Base-by-base conservation (phyloP, 2,888 invertebrate species). In the Julus scanicus region DNA sequence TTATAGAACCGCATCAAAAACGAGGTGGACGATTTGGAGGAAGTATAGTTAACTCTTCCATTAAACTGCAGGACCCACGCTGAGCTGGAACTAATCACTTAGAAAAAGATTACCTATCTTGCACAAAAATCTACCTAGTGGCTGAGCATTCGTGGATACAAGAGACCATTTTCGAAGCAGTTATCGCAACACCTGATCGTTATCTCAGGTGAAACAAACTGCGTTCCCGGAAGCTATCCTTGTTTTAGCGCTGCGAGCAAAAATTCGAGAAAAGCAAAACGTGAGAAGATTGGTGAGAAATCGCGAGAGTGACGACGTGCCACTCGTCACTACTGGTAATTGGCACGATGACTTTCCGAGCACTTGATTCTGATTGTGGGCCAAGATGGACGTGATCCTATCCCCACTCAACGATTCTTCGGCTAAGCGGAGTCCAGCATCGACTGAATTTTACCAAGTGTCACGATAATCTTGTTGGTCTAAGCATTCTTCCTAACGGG, bases 61-160 rank as follows among this genome's bases (percentile, higher is more conserved):
- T 29, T 80, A 80, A 80, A 37, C 80, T 39, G 80, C 80, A 80
- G 80, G 37, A 80, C 37, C 80, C 80, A 15, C 80, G 37, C 80
- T 80, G 80, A 80, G 80, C 80, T 80, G 80, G 80, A 15, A 29
- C 80, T 80, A 80, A 39, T 80, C 80, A 39, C 37, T 80, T 80
- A 80, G 80, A 80, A 80, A 49, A 80, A 80, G 29, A 37, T 80
- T 80, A 80, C 80, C 13, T 39, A 80, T 80, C 80, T 80, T 29
- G 80, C 80, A 80, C 80, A 80, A 80, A 80, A 80, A 80, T 80
- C 80, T 80, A 80, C 13, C 80, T 80, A 80, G 37, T 80, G 80
- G 80, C 80, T 80, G 80, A 80, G 80, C 80, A 80, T 80, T 80
- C 80, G 80, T 39, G 80, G 37, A 80, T 80, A 80, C 80, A 80